Evolutionary conservation across 2,797 vertebrate species (phyloP), one percentile per base, ranked within the genome.

Genomic region (Lepilemur ruficaudatus): DNA sequence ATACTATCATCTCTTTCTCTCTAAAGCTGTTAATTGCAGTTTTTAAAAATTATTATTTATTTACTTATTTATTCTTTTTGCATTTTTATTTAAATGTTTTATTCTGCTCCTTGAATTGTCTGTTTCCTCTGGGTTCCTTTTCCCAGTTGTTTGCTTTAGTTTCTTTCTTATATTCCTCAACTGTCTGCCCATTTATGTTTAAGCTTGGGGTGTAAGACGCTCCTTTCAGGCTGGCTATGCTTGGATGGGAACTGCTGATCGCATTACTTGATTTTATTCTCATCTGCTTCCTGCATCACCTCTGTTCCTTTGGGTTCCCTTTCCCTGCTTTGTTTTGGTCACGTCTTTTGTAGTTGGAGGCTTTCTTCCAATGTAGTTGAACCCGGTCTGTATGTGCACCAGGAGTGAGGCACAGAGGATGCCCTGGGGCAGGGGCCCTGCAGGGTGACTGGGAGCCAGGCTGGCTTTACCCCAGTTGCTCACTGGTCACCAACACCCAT

Each of bases 61-160:
- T 52, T 52, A 52, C 18, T 50, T 50, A 50, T 50, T 50, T 50
- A 50, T 50, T 52, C 18, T 52, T 20, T 52, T 52, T 52, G 17
- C 50, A 7, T 52, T 52, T 76, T 86, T 86, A 75, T 38, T 52
- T 65, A 81, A 90, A 61, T 81, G 14, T 82, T 50, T 89, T 75
- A 32, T 61, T 63, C 59, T 86, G 30, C 73, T 81, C 4, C 22
- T 86, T 2, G 7, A 28, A 35, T 32, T 70, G 11, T 35, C 20
- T 78, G 50, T 43, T 85, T 92, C 50, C 23, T 92, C 93, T 61
- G 65, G 18, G 10, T 43, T 88, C 43, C 46, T 73, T 89, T 82
- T n/a, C 61, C 57, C 22, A 48, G 28, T 35, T 78, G n/a, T 52
- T 78, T 41, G 15, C 30, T 82, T 80, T 67, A 17, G 13, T 32